These are phyloP conservation scores for Nemapogon koenigi DNA, from an alignment of 2,888 invertebrate genomes.

Conservation along the genomic window DNA sequence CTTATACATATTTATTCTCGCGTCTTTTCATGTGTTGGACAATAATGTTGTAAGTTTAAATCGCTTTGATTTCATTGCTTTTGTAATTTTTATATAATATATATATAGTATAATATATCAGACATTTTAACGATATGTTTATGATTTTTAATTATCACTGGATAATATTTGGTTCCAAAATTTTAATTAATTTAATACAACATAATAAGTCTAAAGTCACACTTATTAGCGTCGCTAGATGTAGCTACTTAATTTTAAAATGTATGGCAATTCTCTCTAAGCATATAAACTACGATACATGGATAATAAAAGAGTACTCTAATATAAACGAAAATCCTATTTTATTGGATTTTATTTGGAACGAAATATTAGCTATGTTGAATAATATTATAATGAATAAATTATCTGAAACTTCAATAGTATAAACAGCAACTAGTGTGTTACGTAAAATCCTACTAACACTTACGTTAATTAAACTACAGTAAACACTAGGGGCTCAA, in stretches of 20 bases:
- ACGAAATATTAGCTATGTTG: too few species aligned
- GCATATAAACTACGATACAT: conserved; percentile 21
- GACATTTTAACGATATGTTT: too few species aligned
- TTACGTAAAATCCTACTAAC: too few species aligned
- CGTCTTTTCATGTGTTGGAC: too few species aligned
- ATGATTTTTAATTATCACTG: too few species aligned
- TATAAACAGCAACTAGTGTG: too few species aligned
- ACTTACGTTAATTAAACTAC: too few species aligned
- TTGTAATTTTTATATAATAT: not conserved
- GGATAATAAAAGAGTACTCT: conserved; percentile 11
- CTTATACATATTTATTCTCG: conserved; percentile 6
- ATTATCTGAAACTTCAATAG: too few species aligned
- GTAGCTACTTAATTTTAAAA: conserved; percentile 23
- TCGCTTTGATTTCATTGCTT: conserved; percentile 27
- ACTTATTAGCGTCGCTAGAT: conserved; percentile 43
- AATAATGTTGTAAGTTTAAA: conserved; percentile 49
- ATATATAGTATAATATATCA: not conserved
- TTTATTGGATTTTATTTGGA: too few species aligned
- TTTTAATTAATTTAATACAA: not conserved
- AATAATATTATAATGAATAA: too few species aligned
- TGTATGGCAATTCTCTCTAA: conserved; percentile 27
- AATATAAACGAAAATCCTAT: too few species aligned
- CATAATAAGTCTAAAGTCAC: conserved; percentile 42
- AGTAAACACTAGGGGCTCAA: too few species aligned
- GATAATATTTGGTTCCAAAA: not conserved